phyloP scores from a whole-genome alignment of 2,797 vertebrate genomes.

The Liparis tanakae region DNA sequence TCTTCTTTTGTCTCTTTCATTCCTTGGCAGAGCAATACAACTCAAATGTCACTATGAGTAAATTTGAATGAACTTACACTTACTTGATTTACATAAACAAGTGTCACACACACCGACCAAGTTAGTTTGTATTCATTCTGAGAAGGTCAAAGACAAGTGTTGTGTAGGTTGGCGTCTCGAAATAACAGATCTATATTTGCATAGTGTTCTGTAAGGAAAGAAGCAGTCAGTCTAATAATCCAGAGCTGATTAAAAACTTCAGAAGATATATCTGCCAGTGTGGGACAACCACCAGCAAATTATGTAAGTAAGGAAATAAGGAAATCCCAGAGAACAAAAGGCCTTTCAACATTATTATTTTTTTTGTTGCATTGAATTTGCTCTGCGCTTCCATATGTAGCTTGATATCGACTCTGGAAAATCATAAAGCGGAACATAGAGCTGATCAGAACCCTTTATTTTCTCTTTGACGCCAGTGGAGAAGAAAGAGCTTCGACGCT shows the following conservation, averaged over 20 bases:
- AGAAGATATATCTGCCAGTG: conserved; percentile 23
- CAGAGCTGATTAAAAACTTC: conserved; percentile 12
- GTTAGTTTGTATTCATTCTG: conserved; percentile 45
- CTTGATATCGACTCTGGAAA: conserved; percentile 39
- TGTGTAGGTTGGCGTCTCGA: conserved; percentile 47
- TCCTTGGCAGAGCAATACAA: background rate
- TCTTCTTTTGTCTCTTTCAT: too few relatives aligned
- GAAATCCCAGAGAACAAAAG: conserved; percentile 21
- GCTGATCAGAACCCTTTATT: conserved; percentile 45
- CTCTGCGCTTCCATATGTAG: background rate
- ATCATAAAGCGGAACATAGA: conserved; percentile 31
- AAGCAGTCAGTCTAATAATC: conserved; percentile 38
- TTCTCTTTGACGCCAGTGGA: conserved; percentile 18
- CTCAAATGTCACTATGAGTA: background rate
- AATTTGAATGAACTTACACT: background rate
- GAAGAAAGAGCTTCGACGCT: conserved; percentile 39
- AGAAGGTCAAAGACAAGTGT: conserved; percentile 38
- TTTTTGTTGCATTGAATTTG: conserved; percentile 4
- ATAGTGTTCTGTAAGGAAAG: conserved; percentile 15
- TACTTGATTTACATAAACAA: conserved; percentile 25
- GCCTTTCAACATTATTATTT: conserved; percentile 8
- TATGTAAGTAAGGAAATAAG: background rate
- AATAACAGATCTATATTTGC: conserved; percentile 49
- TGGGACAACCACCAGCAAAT: conserved; percentile 27
- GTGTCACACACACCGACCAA: conserved; percentile 28